Evolutionary conservation across 2,797 vertebrate species (phyloP).

Genomic region (Acanthopagrus latus): DNA sequence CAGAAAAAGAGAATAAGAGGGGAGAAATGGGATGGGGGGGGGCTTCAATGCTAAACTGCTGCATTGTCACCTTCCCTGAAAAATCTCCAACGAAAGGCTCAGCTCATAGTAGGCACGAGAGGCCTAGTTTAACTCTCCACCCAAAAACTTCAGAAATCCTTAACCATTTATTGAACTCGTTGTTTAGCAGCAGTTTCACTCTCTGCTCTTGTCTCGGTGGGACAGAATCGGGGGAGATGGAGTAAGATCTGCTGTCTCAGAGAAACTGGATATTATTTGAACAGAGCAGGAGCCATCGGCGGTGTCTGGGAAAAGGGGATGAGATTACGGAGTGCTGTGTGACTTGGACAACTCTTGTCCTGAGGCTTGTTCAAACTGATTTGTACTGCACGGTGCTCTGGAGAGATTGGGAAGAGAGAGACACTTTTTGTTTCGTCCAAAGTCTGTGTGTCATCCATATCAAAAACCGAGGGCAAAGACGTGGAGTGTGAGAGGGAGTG

Average conservation of each 20-base stretch:
- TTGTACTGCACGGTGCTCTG: slow-evolving; percentile 47
- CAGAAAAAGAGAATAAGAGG: slow-evolving; percentile 23
- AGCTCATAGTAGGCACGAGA: slow-evolving; percentile 11
- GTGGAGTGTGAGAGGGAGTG: neutral
- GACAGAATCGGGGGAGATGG: slow-evolving; percentile 41
- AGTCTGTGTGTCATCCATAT: slow-evolving; percentile 39
- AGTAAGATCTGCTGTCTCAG: slow-evolving; percentile 61
- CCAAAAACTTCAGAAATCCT: slow-evolving; percentile 38
- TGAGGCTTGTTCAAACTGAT: slow-evolving; percentile 69
- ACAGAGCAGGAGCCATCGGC: slow-evolving; percentile 49
- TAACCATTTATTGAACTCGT: slow-evolving; percentile 59
- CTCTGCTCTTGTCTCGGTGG: slow-evolving; percentile 41
- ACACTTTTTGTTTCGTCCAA: slow-evolving; percentile 53
- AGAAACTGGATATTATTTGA: slow-evolving; percentile 71
- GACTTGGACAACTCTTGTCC: slow-evolving; percentile 72
- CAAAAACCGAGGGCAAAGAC: slow-evolving; percentile 39
- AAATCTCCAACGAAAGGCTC: slow-evolving; percentile 45
- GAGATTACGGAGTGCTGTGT: slow-evolving; percentile 66
- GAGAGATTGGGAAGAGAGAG: slow-evolving; percentile 46
- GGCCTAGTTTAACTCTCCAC: slow-evolving; percentile 34
- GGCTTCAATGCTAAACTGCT: slow-evolving; percentile 41
- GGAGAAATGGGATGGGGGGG: slow-evolving; percentile 14
- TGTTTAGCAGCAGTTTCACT: slow-evolving; percentile 53
- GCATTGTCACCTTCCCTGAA: slow-evolving; percentile 42
- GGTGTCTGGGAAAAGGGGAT: slow-evolving; percentile 57